These are phyloP conservation scores for Rhodeus uyekii DNA, from an alignment of 2,797 vertebrate genomes.

Conservation along the genomic window DNA sequence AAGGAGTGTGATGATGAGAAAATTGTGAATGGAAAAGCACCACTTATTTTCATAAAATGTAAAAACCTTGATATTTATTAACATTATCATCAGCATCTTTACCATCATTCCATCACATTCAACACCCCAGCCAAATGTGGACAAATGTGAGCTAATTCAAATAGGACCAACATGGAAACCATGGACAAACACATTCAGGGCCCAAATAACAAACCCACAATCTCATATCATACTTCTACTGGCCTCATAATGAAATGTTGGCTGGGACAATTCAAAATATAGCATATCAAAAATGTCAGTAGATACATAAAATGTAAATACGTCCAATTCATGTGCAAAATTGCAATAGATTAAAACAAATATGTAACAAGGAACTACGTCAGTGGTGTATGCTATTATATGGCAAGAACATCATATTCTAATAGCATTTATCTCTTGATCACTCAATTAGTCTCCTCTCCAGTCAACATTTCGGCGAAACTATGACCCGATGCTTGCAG, in stretches of 20 bases:
- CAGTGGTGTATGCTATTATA: background rate
- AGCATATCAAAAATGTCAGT: background rate
- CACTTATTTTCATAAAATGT: background rate
- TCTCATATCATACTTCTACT: background rate
- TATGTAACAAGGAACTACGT: background rate
- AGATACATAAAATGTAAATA: background rate
- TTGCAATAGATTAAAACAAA: background rate
- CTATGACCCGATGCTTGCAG: background rate
- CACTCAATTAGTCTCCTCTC: background rate
- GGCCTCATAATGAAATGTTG: background rate
- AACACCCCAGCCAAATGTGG: background rate
- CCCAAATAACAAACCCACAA: background rate
- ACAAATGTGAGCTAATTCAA: background rate
- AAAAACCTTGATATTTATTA: background rate
- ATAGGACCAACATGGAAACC: background rate
- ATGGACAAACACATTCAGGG: too few relatives aligned
- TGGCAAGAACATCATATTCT: background rate
- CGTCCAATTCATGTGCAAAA: background rate
- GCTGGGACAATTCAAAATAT: background rate
- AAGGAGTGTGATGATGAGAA: background rate
- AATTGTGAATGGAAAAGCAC: background rate
- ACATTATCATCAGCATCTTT: background rate
- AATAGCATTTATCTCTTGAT: background rate
- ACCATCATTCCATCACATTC: background rate
- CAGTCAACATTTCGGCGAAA: background rate